Percentiles rank a stretch among this genome's conserved stretches.
Conservation (phyloP, 2,888 invertebrate species). For the Rhingia campestris region DNA sequence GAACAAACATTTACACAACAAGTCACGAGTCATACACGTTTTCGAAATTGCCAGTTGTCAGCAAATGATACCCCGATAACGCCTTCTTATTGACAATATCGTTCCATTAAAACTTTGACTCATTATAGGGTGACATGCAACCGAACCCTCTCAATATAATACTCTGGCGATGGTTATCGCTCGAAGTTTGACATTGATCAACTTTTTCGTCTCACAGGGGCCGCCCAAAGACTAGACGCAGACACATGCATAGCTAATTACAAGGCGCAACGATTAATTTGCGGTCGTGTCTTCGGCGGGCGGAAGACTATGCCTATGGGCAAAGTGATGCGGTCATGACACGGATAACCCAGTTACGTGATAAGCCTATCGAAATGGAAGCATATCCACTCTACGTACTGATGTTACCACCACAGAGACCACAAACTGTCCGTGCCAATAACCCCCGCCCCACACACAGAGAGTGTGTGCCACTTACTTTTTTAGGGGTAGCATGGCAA, state of each 20-base stretch:
- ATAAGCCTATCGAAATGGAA: conserved; percentile 60
- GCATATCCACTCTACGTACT: conserved; percentile 15
- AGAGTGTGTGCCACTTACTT: conserved; percentile 1
- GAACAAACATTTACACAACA: neutral
- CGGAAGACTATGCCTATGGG: conserved; percentile 26
- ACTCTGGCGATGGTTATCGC: neutral
- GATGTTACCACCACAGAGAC: conserved; percentile 18
- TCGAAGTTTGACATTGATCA: conserved; percentile 17
- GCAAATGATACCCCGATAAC: neutral
- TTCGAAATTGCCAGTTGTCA: neutral
- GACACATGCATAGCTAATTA: conserved; percentile 53
- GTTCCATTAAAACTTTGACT: conserved; percentile 12
- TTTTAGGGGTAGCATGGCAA: conserved; percentile 30
- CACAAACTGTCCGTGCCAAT: conserved; percentile 39
- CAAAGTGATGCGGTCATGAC: conserved; percentile 66
- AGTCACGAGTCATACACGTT: neutral
- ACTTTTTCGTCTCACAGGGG: conserved; percentile 20
- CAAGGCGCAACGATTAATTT: conserved; percentile 57
- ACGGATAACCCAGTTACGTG: conserved; percentile 69
- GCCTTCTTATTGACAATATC: conserved; percentile 9
- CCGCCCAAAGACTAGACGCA: neutral
- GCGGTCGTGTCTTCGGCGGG: conserved; percentile 17
- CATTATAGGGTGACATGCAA: neutral
- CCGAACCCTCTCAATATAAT: neutral
- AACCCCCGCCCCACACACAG: conserved; percentile 30